Base-by-base conservation (phyloP, 2,113 vertebrate genomes). In the Pica pica region DNA sequence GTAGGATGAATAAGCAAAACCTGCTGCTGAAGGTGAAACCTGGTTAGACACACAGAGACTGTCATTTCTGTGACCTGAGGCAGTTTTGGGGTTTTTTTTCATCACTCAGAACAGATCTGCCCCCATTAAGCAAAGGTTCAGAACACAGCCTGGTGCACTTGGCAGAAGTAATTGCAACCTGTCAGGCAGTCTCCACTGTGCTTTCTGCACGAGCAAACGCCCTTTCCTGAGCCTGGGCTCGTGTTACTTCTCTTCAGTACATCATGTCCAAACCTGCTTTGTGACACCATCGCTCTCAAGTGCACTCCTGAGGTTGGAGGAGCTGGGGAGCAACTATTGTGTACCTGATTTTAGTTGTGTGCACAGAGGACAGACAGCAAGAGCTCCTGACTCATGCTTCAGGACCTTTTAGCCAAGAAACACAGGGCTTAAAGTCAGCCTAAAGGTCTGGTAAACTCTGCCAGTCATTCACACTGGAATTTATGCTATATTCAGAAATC, bases 131-230 rank as follows among this genome's bases (percentile, higher is more conserved):
- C 60, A 91, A 74, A 92, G 92, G 94, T 92, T 97, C 90, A 88
- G 87, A 92, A 81, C 20, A 4, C 82, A 95, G 93, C 87, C 85
- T 80, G 88, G 83, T 86, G 79, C 79, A 64, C 85, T 74, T 81
- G 90, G 94, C 92, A 96, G 95, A 74, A 93, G 90, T 90, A 96
- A 96, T 94, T 93, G 94, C 90, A 97, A 80, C 93, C 94, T 96
- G 94, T 86, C 92, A 97, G 87, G 83, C 71, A 81, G 64, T 13
- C 79, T 78, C 76, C 64, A 15, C 42, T 42, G 74, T 16, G 41
- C 78, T 35, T 94, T 49, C 75, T 71, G 75, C 79, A 39, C 3
- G 2, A 74, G 85, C 65, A 84, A 28, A 79, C 47, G 59, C 70
- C 67, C 64, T 75, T 83, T 35, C 73, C 78, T 22, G n/a, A 86